These are phyloP conservation scores for Drosophila eugracilis DNA, from an alignment of 1,140 invertebrate genomes.

Conservation along the genomic window DNA sequence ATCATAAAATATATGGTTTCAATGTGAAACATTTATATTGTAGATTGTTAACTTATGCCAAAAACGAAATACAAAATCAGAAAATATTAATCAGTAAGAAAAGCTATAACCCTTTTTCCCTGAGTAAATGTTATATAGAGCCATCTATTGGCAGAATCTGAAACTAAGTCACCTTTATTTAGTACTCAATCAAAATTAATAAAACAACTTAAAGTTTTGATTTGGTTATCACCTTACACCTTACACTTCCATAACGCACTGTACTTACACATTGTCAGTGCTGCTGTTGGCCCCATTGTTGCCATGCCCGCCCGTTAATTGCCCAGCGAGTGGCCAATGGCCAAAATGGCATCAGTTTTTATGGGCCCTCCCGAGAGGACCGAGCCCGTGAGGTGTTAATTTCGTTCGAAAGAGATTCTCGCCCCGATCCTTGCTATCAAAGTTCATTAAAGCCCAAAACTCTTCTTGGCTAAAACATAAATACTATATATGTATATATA, in stretches of 20 bases:
- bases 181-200: too few relatives aligned
- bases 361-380: conserved; percentile 40
- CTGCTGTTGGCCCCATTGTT: conserved; percentile 22
- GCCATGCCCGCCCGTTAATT: conserved; percentile 66
- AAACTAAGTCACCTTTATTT: too few relatives aligned
- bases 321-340: conserved; percentile 57
- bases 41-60: too few relatives aligned
- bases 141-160: too few relatives aligned
- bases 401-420: background rate
- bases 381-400: conserved; percentile 62
- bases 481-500: conserved; percentile 15
- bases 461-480: conserved; percentile 5
- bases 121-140: too few relatives aligned
- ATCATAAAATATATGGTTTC: too few relatives aligned
- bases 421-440: background rate
- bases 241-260: conserved; percentile 14
- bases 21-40: too few relatives aligned
- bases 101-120: too few relatives aligned
- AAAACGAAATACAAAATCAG: too few relatives aligned
- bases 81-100: too few relatives aligned
- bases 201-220: too few relatives aligned
- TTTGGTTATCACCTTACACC: background rate
- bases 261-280: conserved; percentile 19
- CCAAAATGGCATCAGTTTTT: conserved; percentile 64
- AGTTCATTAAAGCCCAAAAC: conserved; percentile 24